Base-by-base conservation (phyloP, 2,888 invertebrate species). In the Graphium colonna region DNA sequence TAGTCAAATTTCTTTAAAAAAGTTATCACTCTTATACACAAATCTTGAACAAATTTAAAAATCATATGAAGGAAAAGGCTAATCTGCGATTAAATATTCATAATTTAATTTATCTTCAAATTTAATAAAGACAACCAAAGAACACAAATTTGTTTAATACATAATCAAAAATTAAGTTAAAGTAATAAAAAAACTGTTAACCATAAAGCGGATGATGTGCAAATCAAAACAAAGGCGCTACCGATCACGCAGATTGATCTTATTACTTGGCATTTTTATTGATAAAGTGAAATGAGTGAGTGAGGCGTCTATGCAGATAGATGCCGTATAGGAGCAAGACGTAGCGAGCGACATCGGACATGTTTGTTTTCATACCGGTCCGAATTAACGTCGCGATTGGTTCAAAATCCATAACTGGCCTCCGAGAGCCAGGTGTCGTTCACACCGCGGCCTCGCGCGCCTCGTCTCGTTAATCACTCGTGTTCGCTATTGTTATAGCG, bases 351-450 rank as follows among this genome's bases (percentile, higher is more conserved):
- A 83, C 82, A 66, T 65, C 65, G 63, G 67, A 67, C 67, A 84
- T 86, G 83, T 87, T 87, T 87, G 85, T 85, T 86, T 87, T 86
- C 82, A 82, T 87, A 87, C 85, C 86, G 87, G 87, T 87, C 85
- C 79, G 82, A 86, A 87, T 88, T 86, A 87, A 86, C 87, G 84
- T 86, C 78, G 88, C 87, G 82, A 89, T 87, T 88, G 87, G 87
- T 85, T 87, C 79, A 88, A 87, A 88, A 89, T 88, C 87, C 88
- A 88, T 88, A 88, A 87, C 87, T 88, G 88, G 88, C 88, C 88
- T 85, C 87, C 75, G 78, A 79, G 82, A 84, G 85, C 88, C 89
- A 89, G 89, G 90, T 90, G 89, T 90, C 89, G 89, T 90, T 90
- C 89, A 90, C 90, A 90, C 89, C 88, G 89, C 88, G 89, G 88